phyloP scores from a whole-genome alignment of 2,888 invertebrate genomes.

The Gymnosoma rotundatum region DNA sequence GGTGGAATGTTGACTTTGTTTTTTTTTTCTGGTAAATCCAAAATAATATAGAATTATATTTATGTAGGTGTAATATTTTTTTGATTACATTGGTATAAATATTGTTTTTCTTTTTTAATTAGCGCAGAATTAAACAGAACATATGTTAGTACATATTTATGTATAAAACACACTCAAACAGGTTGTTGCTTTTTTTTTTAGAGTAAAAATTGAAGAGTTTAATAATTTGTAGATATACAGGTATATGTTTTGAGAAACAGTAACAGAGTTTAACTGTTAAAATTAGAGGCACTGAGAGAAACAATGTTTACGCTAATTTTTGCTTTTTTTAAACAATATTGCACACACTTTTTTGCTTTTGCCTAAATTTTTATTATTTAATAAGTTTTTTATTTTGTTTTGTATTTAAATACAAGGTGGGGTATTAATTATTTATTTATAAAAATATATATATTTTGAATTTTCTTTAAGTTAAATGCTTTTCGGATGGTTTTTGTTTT shows the following conservation, averaged over 20 bases:
- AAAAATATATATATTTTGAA: constrained; percentile 12
- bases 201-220: constrained; percentile 28
- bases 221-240: constrained; percentile 22
- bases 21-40: constrained; percentile 38
- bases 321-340: constrained; percentile 6
- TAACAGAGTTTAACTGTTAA: constrained; percentile 13
- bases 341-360: constrained; percentile 39
- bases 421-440: constrained; percentile 10
- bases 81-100: neutral
- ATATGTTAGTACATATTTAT: neutral
- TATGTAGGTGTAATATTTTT: constrained; percentile 22
- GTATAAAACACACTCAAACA: constrained; percentile 68
- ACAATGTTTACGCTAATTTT: neutral
- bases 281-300: constrained; percentile 1
- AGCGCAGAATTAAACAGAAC: constrained; percentile 1
- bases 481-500: neutral
- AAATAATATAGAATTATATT: neutral
- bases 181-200: constrained; percentile 60
- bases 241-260: constrained; percentile 21
- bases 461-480: constrained; percentile 32
- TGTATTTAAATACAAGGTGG: constrained; percentile 2
- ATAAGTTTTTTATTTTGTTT: neutral
- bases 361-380: neutral
- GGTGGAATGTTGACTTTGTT: constrained; percentile 78
- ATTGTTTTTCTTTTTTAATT: constrained; percentile 9